phyloP scores from a whole-genome alignment of 2,888 invertebrate species.

The Protophormia terraenovae region DNA sequence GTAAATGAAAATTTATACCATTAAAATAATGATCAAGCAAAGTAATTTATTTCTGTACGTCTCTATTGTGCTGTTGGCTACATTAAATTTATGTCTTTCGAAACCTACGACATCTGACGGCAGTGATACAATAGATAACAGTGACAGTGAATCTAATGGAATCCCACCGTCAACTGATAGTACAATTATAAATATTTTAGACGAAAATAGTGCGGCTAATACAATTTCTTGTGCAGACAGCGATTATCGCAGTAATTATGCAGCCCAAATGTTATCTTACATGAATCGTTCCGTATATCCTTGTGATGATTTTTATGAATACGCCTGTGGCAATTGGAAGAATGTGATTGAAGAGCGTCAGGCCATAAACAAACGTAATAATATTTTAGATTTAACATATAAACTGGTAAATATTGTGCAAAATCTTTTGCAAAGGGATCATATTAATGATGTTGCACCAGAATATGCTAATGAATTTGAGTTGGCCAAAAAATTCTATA shows the following conservation, averaged over 20 bases:
- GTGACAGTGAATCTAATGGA: background rate
- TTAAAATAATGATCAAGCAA: constrained; percentile 11
- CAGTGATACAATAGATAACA: background rate
- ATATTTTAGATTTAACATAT: constrained; percentile 75
- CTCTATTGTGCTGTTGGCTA: background rate
- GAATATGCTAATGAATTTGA: constrained; percentile 72
- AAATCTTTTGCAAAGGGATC: constrained; percentile 64
- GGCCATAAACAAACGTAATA: constrained; percentile 72
- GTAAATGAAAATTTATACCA: background rate
- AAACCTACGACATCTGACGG: constrained; percentile 22
- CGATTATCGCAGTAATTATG: constrained; percentile 71
- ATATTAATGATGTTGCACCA: constrained; percentile 55
- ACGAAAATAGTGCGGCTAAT: constrained; percentile 15
- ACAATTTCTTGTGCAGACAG: constrained; percentile 25
- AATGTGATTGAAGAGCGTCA: constrained; percentile 71
- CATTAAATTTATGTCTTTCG: constrained; percentile 28
- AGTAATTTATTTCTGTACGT: constrained; percentile 19
- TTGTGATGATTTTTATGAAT: constrained; percentile 79
- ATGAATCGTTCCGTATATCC: constrained; percentile 76
- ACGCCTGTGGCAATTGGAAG: constrained; percentile 78
- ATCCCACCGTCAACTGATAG: background rate
- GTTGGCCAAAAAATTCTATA: constrained; percentile 74
- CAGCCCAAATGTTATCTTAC: constrained; percentile 73
- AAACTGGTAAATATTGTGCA: constrained; percentile 70
- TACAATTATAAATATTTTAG: background rate